Evolutionary conservation across 2,888 invertebrate genomes (phyloP).

Genomic region (Calephelis perditalis): DNA sequence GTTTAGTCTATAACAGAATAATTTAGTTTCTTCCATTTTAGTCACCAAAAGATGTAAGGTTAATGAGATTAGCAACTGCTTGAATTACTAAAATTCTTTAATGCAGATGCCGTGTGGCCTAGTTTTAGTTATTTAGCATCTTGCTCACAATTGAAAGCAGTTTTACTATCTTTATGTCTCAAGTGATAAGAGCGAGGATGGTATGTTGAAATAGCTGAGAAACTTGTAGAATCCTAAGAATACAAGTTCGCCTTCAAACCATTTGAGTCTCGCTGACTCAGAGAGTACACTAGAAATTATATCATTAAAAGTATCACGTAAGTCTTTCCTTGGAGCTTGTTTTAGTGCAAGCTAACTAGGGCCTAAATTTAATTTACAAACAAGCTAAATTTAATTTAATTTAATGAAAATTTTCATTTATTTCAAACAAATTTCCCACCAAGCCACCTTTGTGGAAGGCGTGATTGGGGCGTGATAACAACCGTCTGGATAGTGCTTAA

Average conservation of each 20-base stretch:
- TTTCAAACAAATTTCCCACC: no score
- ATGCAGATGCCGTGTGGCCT: conserved; percentile 39
- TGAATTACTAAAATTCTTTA: conserved; percentile 25
- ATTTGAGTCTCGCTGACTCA: conserved; percentile 22
- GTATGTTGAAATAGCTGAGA: conserved; percentile 19
- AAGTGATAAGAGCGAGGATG: conserved; percentile 24
- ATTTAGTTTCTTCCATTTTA: conserved; percentile 21
- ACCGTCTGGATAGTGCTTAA: no score
- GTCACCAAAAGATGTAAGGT: conserved; percentile 16
- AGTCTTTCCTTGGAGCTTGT: no score
- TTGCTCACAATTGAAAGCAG: conserved; percentile 15
- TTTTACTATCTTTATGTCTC: conserved; percentile 18
- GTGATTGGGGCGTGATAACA: no score
- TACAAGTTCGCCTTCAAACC: conserved; percentile 39
- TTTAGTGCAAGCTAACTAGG: no score
- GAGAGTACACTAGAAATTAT: conserved; percentile 27
- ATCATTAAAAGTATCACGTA: no score
- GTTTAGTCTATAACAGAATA: conserved; percentile 25
- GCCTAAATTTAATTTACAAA: no score
- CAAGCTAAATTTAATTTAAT: no score
- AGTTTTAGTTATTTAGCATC: conserved; percentile 30
- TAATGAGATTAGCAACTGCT: conserved; percentile 15
- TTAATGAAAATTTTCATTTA: no score
- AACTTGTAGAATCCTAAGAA: conserved; percentile 32
- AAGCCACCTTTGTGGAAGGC: no score